A percentile compares a stretch with the other conserved stretches of the same genome.
Conservation (phyloP, 2,888 invertebrate species). For the Dromius quadrimaculatus region DNA sequence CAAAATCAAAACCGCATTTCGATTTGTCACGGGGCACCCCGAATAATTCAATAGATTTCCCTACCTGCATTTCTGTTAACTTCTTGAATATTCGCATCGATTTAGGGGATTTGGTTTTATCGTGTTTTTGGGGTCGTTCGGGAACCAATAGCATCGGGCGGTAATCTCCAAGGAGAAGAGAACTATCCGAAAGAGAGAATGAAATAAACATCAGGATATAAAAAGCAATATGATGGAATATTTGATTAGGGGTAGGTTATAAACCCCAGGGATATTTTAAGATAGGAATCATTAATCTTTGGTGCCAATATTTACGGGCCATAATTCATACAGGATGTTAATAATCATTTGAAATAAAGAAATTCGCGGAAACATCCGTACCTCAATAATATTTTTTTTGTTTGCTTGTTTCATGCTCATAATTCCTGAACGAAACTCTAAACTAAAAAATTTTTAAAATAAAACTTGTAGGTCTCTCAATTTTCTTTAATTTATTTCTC, state of each 20-base stretch:
- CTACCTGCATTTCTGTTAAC: slow-evolving; percentile 7
- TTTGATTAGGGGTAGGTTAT: slow-evolving; percentile 39
- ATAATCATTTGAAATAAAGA: too few species aligned
- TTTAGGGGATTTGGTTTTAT: slow-evolving; percentile 40
- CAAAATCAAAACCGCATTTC: slow-evolving; percentile 2
- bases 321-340: too few species aligned
- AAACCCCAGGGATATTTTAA: slow-evolving; percentile 20
- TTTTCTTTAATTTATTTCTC: too few species aligned
- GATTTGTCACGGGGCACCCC: slow-evolving; percentile 12
- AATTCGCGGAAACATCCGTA: too few species aligned
- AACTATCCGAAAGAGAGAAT: slow-evolving; percentile 36
- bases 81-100: background rate
- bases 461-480: too few species aligned
- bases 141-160: slow-evolving; percentile 37
- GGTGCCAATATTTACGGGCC: background rate
- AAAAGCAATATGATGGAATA: slow-evolving; percentile 44
- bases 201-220: slow-evolving; percentile 49
- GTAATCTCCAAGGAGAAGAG: slow-evolving; percentile 38
- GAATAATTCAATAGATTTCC: slow-evolving; percentile 8
- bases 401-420: too few species aligned
- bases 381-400: too few species aligned
- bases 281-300: slow-evolving; percentile 19
- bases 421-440: too few species aligned
- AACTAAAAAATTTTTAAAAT: too few species aligned
- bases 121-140: slow-evolving; percentile 25